A percentile compares a stretch with the other conserved stretches of the same genome.
These are phyloP conservation scores for Rosalia funebris DNA, from an alignment of 2,888 invertebrate species.

Conservation along the genomic window DNA sequence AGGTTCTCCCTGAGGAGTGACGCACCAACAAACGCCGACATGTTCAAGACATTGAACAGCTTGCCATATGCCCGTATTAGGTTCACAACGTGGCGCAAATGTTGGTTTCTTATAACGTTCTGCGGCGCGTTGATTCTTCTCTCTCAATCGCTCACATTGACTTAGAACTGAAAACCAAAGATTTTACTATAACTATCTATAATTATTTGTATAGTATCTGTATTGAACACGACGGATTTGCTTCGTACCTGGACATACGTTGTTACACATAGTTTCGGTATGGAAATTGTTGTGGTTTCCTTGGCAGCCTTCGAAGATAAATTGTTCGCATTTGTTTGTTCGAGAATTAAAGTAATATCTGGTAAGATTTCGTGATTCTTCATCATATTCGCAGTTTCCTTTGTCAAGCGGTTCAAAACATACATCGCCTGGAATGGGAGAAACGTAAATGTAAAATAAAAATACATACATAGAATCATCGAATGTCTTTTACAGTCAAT, in stretches of 20 bases:
- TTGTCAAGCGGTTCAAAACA: constrained; percentile 80
- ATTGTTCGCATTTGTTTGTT: constrained; percentile 78
- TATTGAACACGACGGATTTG: no score
- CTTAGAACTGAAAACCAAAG: constrained; percentile 70
- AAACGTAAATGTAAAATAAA: no score
- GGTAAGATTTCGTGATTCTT: constrained; percentile 64
- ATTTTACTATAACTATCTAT: no score
- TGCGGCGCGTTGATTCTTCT: constrained; percentile 80
- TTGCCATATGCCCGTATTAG: constrained; percentile 80
- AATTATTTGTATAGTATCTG: no score
- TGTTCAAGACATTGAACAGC: constrained; percentile 82
- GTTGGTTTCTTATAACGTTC: constrained; percentile 78
- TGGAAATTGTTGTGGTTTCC: constrained; percentile 89
- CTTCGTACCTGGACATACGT: constrained; percentile 82
- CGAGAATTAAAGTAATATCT: constrained; percentile 83
- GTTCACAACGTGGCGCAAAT: constrained; percentile 82
- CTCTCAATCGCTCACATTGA: constrained; percentile 81
- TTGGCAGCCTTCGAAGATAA: constrained; percentile 77
- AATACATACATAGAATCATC: no score
- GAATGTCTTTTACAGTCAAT: no score
- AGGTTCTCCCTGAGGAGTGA: constrained; percentile 82
- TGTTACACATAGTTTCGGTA: constrained; percentile 79
- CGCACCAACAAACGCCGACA: constrained; percentile 88
- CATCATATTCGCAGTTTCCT: constrained; percentile 67
- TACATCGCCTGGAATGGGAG: constrained; percentile 74